Evolutionary conservation across 2,113 vertebrate species (phyloP), one percentile per base, ranked within the genome.

Genomic region (Cichladusa arquata): DNA sequence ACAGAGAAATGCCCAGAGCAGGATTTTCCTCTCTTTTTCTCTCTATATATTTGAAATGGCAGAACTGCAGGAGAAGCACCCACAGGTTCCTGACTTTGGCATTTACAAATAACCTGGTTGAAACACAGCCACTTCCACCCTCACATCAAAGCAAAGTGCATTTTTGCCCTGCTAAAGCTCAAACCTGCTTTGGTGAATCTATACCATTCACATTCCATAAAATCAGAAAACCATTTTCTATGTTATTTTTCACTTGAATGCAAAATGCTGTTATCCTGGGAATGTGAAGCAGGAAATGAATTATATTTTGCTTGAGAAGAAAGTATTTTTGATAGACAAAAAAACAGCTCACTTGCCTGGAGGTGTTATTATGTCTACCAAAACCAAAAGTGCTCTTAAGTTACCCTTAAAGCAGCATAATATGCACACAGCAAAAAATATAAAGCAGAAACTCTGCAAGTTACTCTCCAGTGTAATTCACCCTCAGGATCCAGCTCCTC

Each of bases 301-400:
- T 93, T 86, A 7, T 77, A 61, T 93, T 90, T 95, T 64, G 20
- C 48, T 71, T 34, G 58, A 65, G 77, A 90, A 79, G 8, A 36
- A 95, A 86, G 77, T 33, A 28, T 53, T 94, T 92, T 69, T 73
- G 70, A 58, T 53, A 57, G 60, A 25, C 91, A 81, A 88, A 29
- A 33, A 88, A 22, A 1, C 36, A 86, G 56, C 77, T 90, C 13
- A 2, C 58, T 96, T 92, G 79, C 90, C 88, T 81, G 53, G 86
- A 86, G 79, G 53, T 58, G 47, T 87, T 88, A 86, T 94, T 91
- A 91, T 86, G 69, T 72, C 93, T 94, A 62, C 65, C 86, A 86
- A 95, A 96, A 88, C 20, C 9, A 1, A 92, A 93, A 93, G 71
- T 56, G 67, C 45, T 89, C 47, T 94, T 95, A 81, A 87, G 83